A percentile compares a stretch with the other conserved stretches of the same genome.
phyloP scores from a whole-genome alignment of 2,113 vertebrate species.

The Hiodon alosoides region DNA sequence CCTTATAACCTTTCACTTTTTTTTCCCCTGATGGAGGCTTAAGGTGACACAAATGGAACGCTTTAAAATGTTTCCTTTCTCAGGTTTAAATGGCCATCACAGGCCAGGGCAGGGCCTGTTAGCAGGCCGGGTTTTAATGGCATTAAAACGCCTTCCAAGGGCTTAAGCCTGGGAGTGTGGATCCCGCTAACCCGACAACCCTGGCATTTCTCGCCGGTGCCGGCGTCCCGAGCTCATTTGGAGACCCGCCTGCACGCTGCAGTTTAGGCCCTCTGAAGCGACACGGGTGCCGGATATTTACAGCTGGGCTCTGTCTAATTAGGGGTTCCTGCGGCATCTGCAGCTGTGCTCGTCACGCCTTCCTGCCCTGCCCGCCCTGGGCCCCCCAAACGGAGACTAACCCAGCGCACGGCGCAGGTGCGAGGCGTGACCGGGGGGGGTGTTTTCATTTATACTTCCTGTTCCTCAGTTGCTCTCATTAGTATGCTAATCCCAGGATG shows the following conservation, averaged over 20 bases:
- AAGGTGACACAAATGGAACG: constrained; percentile 18
- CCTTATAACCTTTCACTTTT: constrained; percentile 17
- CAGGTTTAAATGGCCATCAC: neutral
- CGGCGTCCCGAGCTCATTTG: neutral
- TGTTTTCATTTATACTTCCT: no score
- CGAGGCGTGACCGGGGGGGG: no score
- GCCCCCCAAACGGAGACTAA: constrained; percentile 21
- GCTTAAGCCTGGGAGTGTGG: no score
- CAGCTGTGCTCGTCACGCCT: neutral
- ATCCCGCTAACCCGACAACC: neutral
- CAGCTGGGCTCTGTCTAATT: neutral
- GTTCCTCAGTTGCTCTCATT: no score
- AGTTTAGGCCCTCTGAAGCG: neutral
- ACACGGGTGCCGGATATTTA: neutral
- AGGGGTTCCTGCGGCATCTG: neutral
- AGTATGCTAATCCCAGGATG: no score
- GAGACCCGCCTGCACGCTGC: neutral
- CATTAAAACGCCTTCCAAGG: neutral
- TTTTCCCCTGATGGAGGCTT: constrained; percentile 15
- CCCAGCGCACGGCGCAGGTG: no score
- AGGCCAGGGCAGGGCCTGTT: neutral
- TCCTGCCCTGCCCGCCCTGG: neutral
- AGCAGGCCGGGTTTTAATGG: neutral
- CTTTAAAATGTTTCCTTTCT: constrained; percentile 9
- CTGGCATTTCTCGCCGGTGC: neutral